These are phyloP conservation scores for Xestobium rufovillosum DNA, from an alignment of 2,888 invertebrate genomes.

Conservation along the genomic window DNA sequence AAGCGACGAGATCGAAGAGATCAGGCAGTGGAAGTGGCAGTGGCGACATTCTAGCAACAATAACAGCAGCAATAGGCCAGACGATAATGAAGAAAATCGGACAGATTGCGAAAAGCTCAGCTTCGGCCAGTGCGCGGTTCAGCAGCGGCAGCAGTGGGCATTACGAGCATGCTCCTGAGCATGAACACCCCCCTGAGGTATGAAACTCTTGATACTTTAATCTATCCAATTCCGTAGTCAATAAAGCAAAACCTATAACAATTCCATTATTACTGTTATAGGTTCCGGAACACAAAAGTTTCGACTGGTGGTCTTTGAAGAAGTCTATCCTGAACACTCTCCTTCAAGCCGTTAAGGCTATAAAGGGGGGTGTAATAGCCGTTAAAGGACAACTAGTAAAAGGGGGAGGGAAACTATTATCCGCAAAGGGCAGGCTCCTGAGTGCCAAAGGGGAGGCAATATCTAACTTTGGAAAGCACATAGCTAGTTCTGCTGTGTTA, in stretches of 20 bases:
- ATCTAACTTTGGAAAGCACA: slow-evolving; percentile 68
- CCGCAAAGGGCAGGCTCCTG: slow-evolving; percentile 60
- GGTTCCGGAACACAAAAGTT: slow-evolving; percentile 32
- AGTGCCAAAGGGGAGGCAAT: slow-evolving; percentile 73
- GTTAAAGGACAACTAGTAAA: slow-evolving; percentile 83
- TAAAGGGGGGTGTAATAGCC: slow-evolving; percentile 79
- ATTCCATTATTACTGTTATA: slow-evolving; percentile 20
- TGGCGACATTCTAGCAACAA: slow-evolving; percentile 24
- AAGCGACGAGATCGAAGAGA: slow-evolving; percentile 34
- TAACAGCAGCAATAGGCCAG: slow-evolving; percentile 34
- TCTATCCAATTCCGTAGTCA: too few relatives aligned
- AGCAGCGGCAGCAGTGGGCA: slow-evolving; percentile 42
- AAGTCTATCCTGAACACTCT: slow-evolving; percentile 75
- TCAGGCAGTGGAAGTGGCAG: slow-evolving; percentile 44
- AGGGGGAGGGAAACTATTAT: slow-evolving; percentile 65
- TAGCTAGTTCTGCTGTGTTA: slow-evolving; percentile 67
- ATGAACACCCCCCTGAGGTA: slow-evolving; percentile 24
- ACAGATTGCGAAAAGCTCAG: slow-evolving; percentile 50
- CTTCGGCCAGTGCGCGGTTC: slow-evolving; percentile 45
- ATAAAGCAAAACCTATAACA: too few relatives aligned
- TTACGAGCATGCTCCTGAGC: slow-evolving; percentile 10
- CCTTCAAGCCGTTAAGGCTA: slow-evolving; percentile 81
- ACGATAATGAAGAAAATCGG: slow-evolving; percentile 50
- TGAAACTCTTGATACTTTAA: too few relatives aligned
- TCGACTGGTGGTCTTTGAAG: slow-evolving; percentile 61